Evolutionary conservation across 2,113 vertebrate genomes (phyloP).

Genomic region (Noturus placidus): DNA sequence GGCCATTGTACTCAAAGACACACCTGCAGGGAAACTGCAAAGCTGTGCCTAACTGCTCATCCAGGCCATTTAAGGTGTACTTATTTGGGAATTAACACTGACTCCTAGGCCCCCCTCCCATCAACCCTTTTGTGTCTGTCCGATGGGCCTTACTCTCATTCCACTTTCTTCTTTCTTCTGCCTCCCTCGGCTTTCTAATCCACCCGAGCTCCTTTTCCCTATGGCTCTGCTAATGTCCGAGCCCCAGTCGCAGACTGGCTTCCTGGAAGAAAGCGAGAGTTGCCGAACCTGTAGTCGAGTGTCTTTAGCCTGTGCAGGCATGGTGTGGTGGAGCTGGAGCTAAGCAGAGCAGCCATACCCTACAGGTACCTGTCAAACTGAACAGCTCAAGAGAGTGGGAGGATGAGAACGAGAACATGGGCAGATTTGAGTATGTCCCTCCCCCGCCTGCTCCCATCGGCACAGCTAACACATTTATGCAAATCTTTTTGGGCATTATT

Average conservation of each 20-base stretch:
- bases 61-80: constrained; percentile 74
- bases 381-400: constrained; percentile 71
- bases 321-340: constrained; percentile 59
- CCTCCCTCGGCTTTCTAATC: constrained; percentile 71
- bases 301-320: constrained; percentile 49
- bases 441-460: constrained; percentile 63
- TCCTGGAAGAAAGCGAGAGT: constrained; percentile 38
- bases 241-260: constrained; percentile 51
- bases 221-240: constrained; percentile 60
- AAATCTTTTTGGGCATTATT: constrained; percentile 76
- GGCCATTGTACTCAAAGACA: constrained; percentile 73
- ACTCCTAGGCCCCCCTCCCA: constrained; percentile 70
- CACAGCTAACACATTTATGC: constrained; percentile 75
- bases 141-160: constrained; percentile 74
- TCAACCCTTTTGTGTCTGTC: constrained; percentile 74
- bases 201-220: constrained; percentile 62
- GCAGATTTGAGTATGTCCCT: constrained; percentile 35
- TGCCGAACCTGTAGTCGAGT: constrained; percentile 54
- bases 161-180: constrained; percentile 63
- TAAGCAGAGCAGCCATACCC: constrained; percentile 66
- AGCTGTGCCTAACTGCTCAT: constrained; percentile 64
- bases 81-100: constrained; percentile 76
- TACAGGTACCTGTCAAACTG: constrained; percentile 72
- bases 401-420: constrained; percentile 65
- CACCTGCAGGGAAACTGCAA: constrained; percentile 74